Conservation (phyloP, 1,140 invertebrate genomes). For the Diorhabda elongata region DNA sequence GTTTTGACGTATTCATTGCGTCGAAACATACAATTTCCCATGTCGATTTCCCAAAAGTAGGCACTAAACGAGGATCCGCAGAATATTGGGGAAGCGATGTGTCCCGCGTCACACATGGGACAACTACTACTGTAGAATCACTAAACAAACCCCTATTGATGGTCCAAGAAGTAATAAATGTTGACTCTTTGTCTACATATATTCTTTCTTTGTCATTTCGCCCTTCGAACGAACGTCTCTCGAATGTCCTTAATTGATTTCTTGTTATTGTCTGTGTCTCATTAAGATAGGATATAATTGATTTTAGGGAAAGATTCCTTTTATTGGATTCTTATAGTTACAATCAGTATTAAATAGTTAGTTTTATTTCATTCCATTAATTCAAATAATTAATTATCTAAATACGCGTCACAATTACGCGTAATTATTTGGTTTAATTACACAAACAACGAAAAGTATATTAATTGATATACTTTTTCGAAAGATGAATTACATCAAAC, state of each 20-base stretch:
- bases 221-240: constrained; percentile 1
- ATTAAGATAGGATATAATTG: constrained; percentile 8
- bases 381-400: too few species aligned
- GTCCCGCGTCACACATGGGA: constrained; percentile 8
- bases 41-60: neutral
- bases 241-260: constrained; percentile 10
- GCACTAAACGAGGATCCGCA: neutral
- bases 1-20: too few species aligned
- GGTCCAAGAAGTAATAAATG: constrained; percentile 13
- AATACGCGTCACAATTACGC: too few species aligned
- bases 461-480: too few species aligned
- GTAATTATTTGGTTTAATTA: too few species aligned
- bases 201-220: neutral
- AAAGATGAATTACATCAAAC: neutral
- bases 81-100: neutral
- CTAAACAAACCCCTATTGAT: constrained; percentile 13
- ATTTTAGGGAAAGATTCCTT: constrained; percentile 8
- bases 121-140: constrained; percentile 5
- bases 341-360: too few species aligned
- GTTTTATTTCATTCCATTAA: too few species aligned
- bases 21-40: neutral
- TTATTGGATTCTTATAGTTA: neutral
- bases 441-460: too few species aligned
- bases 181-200: constrained; percentile 15
- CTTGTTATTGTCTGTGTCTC: constrained; percentile 9